Conservation (phyloP, 2,888 invertebrate genomes). For the Elmis aenea region DNA sequence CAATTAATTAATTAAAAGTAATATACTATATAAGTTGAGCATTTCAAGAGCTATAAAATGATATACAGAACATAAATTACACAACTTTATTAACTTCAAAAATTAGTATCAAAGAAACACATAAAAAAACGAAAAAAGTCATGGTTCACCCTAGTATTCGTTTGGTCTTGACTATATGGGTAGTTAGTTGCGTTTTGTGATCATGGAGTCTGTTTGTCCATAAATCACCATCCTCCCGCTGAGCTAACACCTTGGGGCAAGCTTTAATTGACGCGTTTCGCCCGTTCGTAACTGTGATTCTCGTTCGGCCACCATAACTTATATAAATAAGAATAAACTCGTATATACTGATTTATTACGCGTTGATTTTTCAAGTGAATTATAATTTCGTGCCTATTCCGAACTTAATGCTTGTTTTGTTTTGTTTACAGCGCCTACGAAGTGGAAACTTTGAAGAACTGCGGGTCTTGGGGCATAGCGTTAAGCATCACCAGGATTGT, state of each 20-base stretch:
- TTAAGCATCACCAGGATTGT: conserved; percentile 67
- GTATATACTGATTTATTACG: conserved; percentile 6
- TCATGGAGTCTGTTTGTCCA: conserved; percentile 6
- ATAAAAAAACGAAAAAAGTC: too few relatives aligned
- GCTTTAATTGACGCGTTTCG: conserved; percentile 19
- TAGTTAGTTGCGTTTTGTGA: too few relatives aligned
- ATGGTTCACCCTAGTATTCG: too few relatives aligned
- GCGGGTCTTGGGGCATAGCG: conserved; percentile 85
- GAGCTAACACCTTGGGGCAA: conserved; percentile 23
- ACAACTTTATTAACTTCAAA: too few relatives aligned
- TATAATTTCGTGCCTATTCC: not conserved
- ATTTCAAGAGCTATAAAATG: too few relatives aligned
- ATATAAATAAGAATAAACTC: conserved; percentile 2
- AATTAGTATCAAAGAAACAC: too few relatives aligned
- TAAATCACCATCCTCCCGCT: conserved; percentile 19
- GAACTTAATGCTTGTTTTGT: conserved; percentile 2
- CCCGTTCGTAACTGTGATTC: conserved; percentile 7
- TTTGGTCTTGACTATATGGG: too few relatives aligned
- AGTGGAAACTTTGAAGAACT: conserved; percentile 77
- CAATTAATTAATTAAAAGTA: too few relatives aligned
- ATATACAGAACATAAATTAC: too few relatives aligned
- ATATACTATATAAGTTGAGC: too few relatives aligned
- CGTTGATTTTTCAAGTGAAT: conserved; percentile 5
- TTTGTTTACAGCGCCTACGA: conserved; percentile 64
- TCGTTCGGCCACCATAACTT: conserved; percentile 6